These are phyloP conservation scores for Micromys minutus DNA, from an alignment of 2,113 vertebrate species.

Conservation along the genomic window DNA sequence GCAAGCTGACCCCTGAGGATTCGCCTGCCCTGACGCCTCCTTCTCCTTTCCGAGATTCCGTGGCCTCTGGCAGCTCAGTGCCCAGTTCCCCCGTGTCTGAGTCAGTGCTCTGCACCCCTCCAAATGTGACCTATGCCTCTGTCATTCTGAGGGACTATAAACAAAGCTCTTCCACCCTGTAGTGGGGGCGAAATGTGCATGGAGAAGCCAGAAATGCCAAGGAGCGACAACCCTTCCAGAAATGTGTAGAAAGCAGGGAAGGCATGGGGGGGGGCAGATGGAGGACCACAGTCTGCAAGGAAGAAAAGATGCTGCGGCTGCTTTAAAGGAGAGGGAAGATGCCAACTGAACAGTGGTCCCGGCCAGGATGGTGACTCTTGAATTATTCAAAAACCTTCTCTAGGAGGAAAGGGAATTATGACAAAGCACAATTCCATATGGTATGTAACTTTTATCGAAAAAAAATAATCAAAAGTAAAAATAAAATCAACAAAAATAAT, in stretches of 20 bases:
- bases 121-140: constrained; percentile 90
- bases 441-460: constrained; percentile 74
- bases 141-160: constrained; percentile 93
- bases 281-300: neutral
- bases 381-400: constrained; percentile 73
- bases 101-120: constrained; percentile 89
- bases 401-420: constrained; percentile 78
- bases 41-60: constrained; percentile 97
- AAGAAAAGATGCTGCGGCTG: neutral
- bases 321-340: constrained; percentile 33
- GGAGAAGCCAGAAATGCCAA: neutral
- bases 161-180: constrained; percentile 98
- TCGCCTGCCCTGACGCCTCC: constrained; percentile 94
- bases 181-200: constrained; percentile 71
- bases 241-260: rapidly evolving
- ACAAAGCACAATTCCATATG: constrained; percentile 86
- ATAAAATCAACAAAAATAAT: constrained; percentile 9
- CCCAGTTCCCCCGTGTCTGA: constrained; percentile 91
- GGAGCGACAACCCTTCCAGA: neutral
- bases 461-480: constrained; percentile 39
- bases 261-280: neutral
- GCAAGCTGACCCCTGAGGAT: constrained; percentile 89
- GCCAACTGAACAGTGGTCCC: constrained; percentile 8
- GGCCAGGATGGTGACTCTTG: constrained; percentile 81
- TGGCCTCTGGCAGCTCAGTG: constrained; percentile 91